Conservation (phyloP, 1,140 invertebrate genomes). For the Ephestia elutella region DNA sequence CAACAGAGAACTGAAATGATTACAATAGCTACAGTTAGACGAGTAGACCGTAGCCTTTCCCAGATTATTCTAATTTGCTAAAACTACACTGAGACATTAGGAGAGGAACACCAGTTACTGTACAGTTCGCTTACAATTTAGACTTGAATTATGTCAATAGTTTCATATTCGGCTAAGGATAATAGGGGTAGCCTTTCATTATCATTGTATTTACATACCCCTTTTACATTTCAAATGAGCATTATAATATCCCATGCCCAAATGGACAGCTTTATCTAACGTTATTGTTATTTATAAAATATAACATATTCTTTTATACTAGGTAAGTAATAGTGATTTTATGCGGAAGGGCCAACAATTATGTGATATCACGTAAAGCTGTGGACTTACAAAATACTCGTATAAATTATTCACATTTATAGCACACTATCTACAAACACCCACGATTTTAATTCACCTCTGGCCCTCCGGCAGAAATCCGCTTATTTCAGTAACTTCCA, state of each 20-base stretch:
- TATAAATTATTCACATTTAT: conserved; percentile 74
- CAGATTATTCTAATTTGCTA: conserved; percentile 51
- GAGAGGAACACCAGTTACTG: conserved; percentile 71
- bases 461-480: conserved; percentile 62
- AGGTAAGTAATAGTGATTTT: conserved; percentile 42
- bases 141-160: conserved; percentile 48
- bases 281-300: conserved; percentile 64
- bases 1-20: conserved; percentile 25
- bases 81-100: conserved; percentile 63
- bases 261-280: conserved; percentile 48
- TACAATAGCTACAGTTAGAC: conserved; percentile 44
- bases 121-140: conserved; percentile 55
- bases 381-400: conserved; percentile 71
- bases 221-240: conserved; percentile 55
- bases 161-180: conserved; percentile 51
- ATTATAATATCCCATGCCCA: conserved; percentile 55
- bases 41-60: conserved; percentile 45
- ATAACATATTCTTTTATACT: conserved; percentile 65
- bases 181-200: conserved; percentile 41
- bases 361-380: conserved; percentile 69
- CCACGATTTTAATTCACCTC: conserved; percentile 53
- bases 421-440: conserved; percentile 73
- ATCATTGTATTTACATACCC: conserved; percentile 64
- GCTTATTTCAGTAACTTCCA: conserved; percentile 56
- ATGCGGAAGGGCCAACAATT: conserved; percentile 57